A percentile compares a stretch with the other conserved stretches of the same genome.
Evolutionary conservation across 1,140 invertebrate genomes (phyloP).

Genomic region (Sitophilus oryzae): DNA sequence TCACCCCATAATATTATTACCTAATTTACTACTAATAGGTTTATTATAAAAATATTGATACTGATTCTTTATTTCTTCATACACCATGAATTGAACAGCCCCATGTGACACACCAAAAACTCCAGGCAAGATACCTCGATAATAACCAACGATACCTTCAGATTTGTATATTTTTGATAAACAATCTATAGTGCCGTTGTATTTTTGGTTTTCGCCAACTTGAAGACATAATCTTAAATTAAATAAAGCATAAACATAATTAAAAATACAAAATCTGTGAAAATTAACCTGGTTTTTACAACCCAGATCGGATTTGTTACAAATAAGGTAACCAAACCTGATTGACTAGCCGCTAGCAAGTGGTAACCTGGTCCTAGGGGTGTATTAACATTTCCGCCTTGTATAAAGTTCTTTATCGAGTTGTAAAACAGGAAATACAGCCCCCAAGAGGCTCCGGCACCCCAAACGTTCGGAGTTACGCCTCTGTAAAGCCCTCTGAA

Average conservation of each 20-base stretch:
- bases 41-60: slow-evolving; percentile 76
- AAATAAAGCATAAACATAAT: not conserved
- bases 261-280: not conserved
- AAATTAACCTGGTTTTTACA: slow-evolving; percentile 86
- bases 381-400: slow-evolving; percentile 70
- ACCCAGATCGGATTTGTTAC: slow-evolving; percentile 98
- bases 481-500: slow-evolving; percentile 89
- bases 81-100: slow-evolving; percentile 96
- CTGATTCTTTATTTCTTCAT: slow-evolving; percentile 94
- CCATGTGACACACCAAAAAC: slow-evolving; percentile 98
- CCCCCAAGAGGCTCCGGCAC: slow-evolving; percentile 94
- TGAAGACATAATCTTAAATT: slow-evolving; percentile 19
- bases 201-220: slow-evolving; percentile 46
- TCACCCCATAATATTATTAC: slow-evolving; percentile 17
- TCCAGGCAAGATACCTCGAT: slow-evolving; percentile 94
- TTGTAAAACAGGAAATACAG: slow-evolving; percentile 98
- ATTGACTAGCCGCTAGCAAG: slow-evolving; percentile 84
- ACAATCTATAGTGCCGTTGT: slow-evolving; percentile 86
- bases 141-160: slow-evolving; percentile 87
- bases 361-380: slow-evolving; percentile 76
- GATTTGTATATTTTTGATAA: slow-evolving; percentile 80
- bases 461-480: slow-evolving; percentile 90
- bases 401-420: slow-evolving; percentile 81
- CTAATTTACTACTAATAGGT: slow-evolving; percentile 81
- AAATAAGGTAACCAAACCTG: slow-evolving; percentile 83